Conservation (phyloP, 2,888 invertebrate genomes). For the Tiphia femorata region DNA sequence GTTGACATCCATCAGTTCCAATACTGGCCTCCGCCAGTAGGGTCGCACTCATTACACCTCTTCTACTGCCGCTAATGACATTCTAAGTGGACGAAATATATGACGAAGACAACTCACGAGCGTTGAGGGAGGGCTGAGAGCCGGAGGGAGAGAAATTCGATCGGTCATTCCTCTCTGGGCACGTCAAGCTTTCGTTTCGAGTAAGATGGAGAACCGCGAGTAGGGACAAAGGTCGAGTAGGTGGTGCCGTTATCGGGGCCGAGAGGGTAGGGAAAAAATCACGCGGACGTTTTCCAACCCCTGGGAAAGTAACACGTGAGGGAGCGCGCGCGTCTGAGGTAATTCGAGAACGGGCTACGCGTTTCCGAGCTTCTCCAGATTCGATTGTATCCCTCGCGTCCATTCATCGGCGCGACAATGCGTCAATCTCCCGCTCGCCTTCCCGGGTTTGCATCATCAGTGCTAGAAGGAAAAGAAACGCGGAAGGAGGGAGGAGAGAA, state of each 20-base stretch:
- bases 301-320: slow-evolving; percentile 22
- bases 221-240: background rate
- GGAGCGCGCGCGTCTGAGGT: too few relatives aligned
- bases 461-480: background rate
- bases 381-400: slow-evolving; percentile 30
- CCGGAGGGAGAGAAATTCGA: too few relatives aligned
- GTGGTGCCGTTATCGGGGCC: background rate
- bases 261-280: slow-evolving; percentile 1
- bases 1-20: too few relatives aligned
- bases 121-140: background rate
- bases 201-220: slow-evolving; percentile 5
- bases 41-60: too few relatives aligned
- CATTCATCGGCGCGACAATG: slow-evolving; percentile 40
- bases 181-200: slow-evolving; percentile 7
- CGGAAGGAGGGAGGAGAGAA: background rate
- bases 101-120: too few relatives aligned
- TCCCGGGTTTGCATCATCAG: slow-evolving; percentile 17
- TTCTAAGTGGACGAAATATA: too few relatives aligned
- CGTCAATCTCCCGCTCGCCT: slow-evolving; percentile 18
- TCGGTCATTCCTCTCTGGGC: slow-evolving; percentile 22
- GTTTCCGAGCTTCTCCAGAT: background rate
- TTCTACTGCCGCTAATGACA: too few relatives aligned
- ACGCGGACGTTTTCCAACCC: background rate
- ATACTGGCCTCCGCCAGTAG: too few relatives aligned
- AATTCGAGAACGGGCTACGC: slow-evolving; percentile 16